Evolutionary conservation across 2,113 vertebrate species (phyloP), one percentile per base, ranked within the genome.

Genomic region (Podarcis cretensis): DNA sequence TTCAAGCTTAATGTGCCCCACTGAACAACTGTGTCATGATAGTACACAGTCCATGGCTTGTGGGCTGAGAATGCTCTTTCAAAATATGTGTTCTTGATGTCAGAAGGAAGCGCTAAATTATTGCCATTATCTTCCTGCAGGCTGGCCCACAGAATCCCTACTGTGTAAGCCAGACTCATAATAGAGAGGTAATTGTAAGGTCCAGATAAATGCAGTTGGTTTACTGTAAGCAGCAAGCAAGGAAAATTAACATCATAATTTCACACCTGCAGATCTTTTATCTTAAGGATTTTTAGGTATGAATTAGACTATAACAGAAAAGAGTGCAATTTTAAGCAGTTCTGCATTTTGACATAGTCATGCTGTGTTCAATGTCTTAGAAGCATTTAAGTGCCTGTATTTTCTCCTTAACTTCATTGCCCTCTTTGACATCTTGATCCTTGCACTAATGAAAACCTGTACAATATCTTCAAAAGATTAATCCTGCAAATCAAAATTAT

Each of bases 201-300:
- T 89, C n/a, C 57, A 66, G 76, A 63, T 87, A 63, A 92, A 83
- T 57, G 16, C 23, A 87, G 32, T 43, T 68, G 91, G 81, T 91
- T 87, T 89, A 87, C 66, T 89, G 23, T 32, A 23, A 63, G 54
- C 66, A 65, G 2, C 16, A 89, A 79, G 43, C 14, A 20, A 92
- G 84, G 35, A 20, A 88, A 91, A 92, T 90, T 86, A 87, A 81
- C 0, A 6, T 77, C 25, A 43, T 85, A 25, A 84, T 79, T 90
- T 69, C 81, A 65, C 5, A 75, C 35, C n/a, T 87, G 3, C 25
- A 80, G 40, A n/a, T 83, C 30, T 83, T 89, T 89, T 77, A 32
- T 2, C 69, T 63, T 90, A 32, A 35, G 35, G 4, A 35, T 89
- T 91, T 85, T 35, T 57, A 68, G 40, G 3, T 20, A 9, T 75